Conservation (phyloP, 35 echinoderm and acorn worm species). For the Acanthaster planci region DNA sequence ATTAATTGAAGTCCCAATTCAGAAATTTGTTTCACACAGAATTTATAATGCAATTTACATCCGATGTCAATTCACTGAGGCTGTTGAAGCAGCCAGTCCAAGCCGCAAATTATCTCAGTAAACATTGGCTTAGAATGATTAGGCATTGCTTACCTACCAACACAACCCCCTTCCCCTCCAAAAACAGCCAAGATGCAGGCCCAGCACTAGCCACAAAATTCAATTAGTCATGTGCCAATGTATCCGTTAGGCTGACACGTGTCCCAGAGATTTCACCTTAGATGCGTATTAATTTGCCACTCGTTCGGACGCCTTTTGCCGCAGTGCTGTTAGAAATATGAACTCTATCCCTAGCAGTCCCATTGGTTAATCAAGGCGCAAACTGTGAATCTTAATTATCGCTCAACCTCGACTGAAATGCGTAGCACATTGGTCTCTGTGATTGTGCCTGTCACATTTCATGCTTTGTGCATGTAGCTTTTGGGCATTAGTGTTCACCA, state of each 20-base stretch:
- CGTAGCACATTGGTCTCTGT: too few species aligned
- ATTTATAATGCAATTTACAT: slow-evolving; percentile 15
- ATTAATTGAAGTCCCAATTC: slow-evolving; percentile 21
- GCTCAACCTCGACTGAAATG: too few species aligned
- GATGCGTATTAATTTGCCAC: slow-evolving; percentile 15
- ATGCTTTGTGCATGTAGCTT: too few species aligned
- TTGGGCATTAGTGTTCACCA: too few species aligned
- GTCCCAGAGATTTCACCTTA: not conserved
- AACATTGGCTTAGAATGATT: slow-evolving; percentile 23
- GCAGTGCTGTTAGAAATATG: not conserved
- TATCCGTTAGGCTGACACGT: slow-evolving; percentile 15
- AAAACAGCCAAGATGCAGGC: too few species aligned
- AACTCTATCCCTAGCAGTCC: too few species aligned
- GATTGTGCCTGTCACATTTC: too few species aligned
- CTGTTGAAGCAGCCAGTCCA: not conserved
- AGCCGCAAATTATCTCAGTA: not conserved
- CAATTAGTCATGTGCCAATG: slow-evolving; percentile 29
- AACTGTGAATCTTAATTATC: too few species aligned
- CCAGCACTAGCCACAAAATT: not conserved
- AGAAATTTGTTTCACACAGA: not conserved
- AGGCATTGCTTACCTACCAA: not conserved
- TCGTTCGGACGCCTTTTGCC: not conserved
- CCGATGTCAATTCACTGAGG: not conserved
- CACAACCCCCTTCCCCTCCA: too few species aligned
- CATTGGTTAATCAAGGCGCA: too few species aligned